These are phyloP conservation scores for Thomomys bottae DNA, from an alignment of 2,113 vertebrate genomes.

Conservation along the genomic window DNA sequence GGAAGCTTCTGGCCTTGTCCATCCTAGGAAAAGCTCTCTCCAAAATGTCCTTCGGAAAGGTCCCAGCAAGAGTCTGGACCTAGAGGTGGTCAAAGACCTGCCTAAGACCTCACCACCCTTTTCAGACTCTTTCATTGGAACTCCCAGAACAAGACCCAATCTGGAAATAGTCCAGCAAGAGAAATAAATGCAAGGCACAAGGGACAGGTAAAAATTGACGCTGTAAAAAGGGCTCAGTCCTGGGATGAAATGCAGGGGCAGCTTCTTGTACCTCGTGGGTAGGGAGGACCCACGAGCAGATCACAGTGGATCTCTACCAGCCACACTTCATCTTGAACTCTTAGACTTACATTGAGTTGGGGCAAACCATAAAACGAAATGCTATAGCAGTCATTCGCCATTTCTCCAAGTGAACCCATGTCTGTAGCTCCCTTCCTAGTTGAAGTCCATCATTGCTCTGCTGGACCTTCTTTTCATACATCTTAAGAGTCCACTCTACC, in stretches of 20 bases:
- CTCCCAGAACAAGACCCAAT: background rate
- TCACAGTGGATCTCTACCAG: background rate
- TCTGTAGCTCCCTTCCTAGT: background rate
- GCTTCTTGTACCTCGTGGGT: background rate
- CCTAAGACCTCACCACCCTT: background rate
- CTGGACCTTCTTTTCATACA: background rate
- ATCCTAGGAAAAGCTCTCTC: background rate
- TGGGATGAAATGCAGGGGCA: background rate
- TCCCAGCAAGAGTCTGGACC: background rate
- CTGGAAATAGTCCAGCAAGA: background rate
- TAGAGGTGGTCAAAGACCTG: background rate
- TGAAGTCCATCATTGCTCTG: background rate
- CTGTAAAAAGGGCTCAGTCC: background rate
- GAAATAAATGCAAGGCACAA: background rate
- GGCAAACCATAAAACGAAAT: background rate
- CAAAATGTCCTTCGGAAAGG: background rate
- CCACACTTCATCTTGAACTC: background rate
- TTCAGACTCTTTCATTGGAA: background rate
- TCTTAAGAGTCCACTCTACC: too few species aligned
- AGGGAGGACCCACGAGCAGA: accelerated
- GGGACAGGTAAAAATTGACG: background rate
- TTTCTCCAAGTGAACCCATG: background rate
- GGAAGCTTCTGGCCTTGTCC: background rate
- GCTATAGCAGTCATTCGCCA: accelerated
- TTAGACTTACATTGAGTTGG: background rate